Evolutionary conservation across 2,797 vertebrate genomes (phyloP), one percentile per base, ranked within the genome.

Genomic region (Malacoraja senta): DNA sequence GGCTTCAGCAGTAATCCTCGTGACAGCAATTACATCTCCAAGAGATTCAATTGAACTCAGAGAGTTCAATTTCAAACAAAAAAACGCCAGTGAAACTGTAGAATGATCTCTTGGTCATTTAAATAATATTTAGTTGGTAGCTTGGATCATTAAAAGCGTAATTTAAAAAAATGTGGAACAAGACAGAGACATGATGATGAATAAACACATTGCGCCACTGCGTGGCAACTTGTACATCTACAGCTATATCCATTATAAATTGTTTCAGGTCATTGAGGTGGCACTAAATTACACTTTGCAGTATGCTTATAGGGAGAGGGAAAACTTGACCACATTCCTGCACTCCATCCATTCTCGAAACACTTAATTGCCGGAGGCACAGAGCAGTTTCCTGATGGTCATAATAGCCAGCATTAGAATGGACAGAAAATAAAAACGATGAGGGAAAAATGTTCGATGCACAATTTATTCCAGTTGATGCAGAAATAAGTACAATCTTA

Each of bases 101-200:
- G 35, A 88, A 68, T 24, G 63, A 88, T 88, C n/a, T 68, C 65
- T 44, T 91, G 90, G 68, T 74, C 26, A 86, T 86, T 68, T 88
- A 71, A 38, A 76, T 92, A 92, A 76, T n/a, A 53, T 17, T 92
- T 76, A 29, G 13, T 26, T 74, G 12, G 90, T 76, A 65, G n/a
- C 63, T 86, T 86, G 29, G 38, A 13, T 35, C 35, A 91, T 44
- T 74, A 74, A 32, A 68, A 92, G 44, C 58, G 74, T 44, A 76
- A 76, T 92, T 76, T 24, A 72, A 74, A 68, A 88, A 29, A 29
- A 76, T 53, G 90, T 92, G 72, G 68, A 6, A 29, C 24, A 92
- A 29, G 1, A 17, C 7, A 71, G 1, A 8, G 24, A n/a, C 38
- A 76, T 17, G 72, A 7, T 44, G 35, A 38, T 29, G 26, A 32